Conservation (phyloP, 1,140 invertebrate genomes). For the Drosophila grimshawi region DNA sequence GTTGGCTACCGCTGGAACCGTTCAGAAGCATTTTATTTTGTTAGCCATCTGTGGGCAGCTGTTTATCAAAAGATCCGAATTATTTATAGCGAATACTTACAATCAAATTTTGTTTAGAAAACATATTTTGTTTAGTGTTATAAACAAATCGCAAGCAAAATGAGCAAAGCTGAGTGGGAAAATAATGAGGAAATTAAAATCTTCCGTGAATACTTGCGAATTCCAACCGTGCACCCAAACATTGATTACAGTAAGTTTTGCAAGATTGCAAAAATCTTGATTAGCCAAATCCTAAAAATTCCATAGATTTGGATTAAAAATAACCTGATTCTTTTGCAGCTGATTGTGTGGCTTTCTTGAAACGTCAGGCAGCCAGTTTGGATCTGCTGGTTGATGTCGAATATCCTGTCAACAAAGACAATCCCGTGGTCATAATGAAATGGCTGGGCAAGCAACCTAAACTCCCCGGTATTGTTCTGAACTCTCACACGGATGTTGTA, state of each 20-base stretch:
- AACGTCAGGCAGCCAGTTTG: slow-evolving; percentile 88
- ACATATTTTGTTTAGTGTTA: slow-evolving; percentile 86
- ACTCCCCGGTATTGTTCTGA: slow-evolving; percentile 90
- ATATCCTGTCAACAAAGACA: slow-evolving; percentile 84
- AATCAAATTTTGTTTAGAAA: slow-evolving; percentile 86
- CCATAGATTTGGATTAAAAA: background rate
- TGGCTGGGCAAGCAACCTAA: slow-evolving; percentile 89
- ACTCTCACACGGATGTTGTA: slow-evolving; percentile 95
- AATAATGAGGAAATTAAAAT: slow-evolving; percentile 90
- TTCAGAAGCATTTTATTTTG: slow-evolving; percentile 87
- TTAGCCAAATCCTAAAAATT: slow-evolving; percentile 6
- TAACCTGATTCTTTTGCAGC: slow-evolving; percentile 85
- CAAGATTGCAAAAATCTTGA: slow-evolving; percentile 5
- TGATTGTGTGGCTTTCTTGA: slow-evolving; percentile 87
- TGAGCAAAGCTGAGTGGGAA: slow-evolving; percentile 70
- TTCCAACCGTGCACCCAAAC: slow-evolving; percentile 93
- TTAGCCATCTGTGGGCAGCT: slow-evolving; percentile 86
- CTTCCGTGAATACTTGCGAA: slow-evolving; percentile 92
- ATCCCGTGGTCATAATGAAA: slow-evolving; percentile 91
- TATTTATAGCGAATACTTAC: background rate
- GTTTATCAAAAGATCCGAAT: background rate
- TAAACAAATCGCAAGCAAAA: slow-evolving; percentile 11
- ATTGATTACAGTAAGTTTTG: slow-evolving; percentile 88
- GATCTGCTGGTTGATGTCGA: slow-evolving; percentile 86
- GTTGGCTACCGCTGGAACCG: slow-evolving; percentile 16